These are phyloP conservation scores for Acrocyrtus sp. DNA, from an alignment of 2,888 invertebrate genomes.

Conservation along the genomic window DNA sequence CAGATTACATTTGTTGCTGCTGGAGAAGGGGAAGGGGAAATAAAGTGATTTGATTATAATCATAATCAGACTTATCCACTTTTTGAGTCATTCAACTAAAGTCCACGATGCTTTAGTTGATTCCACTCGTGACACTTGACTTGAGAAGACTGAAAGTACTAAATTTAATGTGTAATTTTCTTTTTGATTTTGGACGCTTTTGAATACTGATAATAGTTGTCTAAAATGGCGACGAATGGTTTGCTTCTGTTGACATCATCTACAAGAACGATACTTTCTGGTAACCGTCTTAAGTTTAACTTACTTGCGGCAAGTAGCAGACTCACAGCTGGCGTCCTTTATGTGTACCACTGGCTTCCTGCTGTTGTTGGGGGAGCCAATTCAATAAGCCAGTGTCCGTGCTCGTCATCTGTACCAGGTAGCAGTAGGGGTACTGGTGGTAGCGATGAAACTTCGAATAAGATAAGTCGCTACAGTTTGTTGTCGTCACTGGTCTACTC, in stretches of 20 bases:
- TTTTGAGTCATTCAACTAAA: too few species aligned
- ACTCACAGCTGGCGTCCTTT: conserved; percentile 49
- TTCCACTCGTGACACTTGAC: too few species aligned
- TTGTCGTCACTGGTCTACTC: conserved; percentile 41
- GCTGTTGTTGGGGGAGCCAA: background rate
- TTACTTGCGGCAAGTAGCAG: conserved; percentile 47
- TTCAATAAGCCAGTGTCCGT: background rate
- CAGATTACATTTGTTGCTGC: too few species aligned
- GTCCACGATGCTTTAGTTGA: too few species aligned
- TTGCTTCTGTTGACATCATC: conserved; percentile 56
- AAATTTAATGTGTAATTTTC: too few species aligned
- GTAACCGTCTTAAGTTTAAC: conserved; percentile 40
- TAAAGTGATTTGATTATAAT: too few species aligned
- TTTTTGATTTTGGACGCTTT: too few species aligned
- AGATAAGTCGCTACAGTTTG: conserved; percentile 19
- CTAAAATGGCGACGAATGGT: conserved; percentile 54
- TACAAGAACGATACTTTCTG: conserved; percentile 42
- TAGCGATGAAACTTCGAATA: conserved; percentile 11
- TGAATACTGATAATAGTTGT: too few species aligned
- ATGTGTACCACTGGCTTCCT: conserved; percentile 55
- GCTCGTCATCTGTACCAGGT: too few species aligned
- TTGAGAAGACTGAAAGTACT: too few species aligned
- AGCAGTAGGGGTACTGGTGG: background rate
- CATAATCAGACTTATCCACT: too few species aligned
- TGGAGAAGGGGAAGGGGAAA: too few species aligned